A percentile compares a stretch with the other conserved stretches of the same genome.
phyloP scores from a whole-genome alignment of 2,888 invertebrate genomes.

The Parasteatoda lunata region DNA sequence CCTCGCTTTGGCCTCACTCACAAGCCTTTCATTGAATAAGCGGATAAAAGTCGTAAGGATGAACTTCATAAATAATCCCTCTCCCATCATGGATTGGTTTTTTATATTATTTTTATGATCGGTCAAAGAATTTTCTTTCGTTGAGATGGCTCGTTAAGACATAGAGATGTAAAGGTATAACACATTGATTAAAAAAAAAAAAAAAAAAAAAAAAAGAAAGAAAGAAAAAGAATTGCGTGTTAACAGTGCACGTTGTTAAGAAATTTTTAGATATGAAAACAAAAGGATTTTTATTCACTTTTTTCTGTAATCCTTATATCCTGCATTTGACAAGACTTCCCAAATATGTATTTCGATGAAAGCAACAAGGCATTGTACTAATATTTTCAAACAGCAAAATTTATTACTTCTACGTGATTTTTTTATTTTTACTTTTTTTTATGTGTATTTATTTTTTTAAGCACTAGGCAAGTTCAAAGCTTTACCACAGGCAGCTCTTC shows the following conservation, averaged over 20 bases:
- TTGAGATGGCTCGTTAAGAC: background rate
- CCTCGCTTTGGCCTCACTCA: slow-evolving; percentile 21
- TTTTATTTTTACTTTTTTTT: too few relatives aligned
- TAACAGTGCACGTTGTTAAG: too few relatives aligned
- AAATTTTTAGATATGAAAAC: background rate
- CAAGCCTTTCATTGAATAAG: slow-evolving; percentile 37
- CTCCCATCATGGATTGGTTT: slow-evolving; percentile 30
- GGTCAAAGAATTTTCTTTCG: background rate
- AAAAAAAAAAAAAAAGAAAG: too few relatives aligned
- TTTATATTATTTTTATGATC: background rate
- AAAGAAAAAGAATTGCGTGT: too few relatives aligned
- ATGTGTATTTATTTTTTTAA: too few relatives aligned
- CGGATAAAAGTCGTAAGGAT: slow-evolving; percentile 37
- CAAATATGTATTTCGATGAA: background rate
- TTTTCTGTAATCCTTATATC: background rate
- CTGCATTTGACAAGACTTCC: slow-evolving; percentile 11
- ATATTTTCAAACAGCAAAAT: slow-evolving; percentile 17
- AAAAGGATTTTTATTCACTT: background rate
- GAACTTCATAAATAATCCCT: slow-evolving; percentile 57
- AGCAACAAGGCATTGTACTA: background rate
- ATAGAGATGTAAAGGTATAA: background rate
- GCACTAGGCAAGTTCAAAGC: too few relatives aligned
- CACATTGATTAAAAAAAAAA: background rate
- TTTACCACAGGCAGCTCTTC: too few relatives aligned
- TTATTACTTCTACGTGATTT: slow-evolving; percentile 7